phyloP scores from a whole-genome alignment of 2,797 vertebrate species.

The Geotrypetes seraphini region DNA sequence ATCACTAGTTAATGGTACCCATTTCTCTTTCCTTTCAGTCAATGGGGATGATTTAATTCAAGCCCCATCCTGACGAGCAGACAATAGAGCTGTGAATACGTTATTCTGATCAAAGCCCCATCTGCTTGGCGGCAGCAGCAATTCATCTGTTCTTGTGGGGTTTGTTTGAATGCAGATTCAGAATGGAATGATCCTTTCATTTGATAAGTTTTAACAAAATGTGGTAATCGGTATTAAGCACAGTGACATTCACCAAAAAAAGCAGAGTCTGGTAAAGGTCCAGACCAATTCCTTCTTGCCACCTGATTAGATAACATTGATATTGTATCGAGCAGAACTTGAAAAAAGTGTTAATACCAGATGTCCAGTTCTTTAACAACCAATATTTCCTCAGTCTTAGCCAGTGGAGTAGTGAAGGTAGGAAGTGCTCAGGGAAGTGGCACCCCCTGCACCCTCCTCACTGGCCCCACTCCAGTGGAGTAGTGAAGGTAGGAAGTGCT shows the following conservation, averaged over 20 bases:
- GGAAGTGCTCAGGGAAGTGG: no score
- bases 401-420: no score
- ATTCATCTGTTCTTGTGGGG: conserved; percentile 38
- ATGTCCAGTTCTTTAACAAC: conserved; percentile 11
- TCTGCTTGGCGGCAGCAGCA: conserved; percentile 40
- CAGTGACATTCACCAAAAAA: conserved; percentile 36
- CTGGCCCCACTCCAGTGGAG: no score
- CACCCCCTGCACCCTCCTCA: no score
- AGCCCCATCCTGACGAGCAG: conserved; percentile 27
- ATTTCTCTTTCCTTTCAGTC: conserved; percentile 7
- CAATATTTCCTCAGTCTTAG: not conserved
- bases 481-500: no score
- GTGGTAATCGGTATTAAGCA: conserved; percentile 41
- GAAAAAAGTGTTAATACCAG: conserved; percentile 16
- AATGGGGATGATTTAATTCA: conserved; percentile 3
- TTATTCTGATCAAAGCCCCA: conserved; percentile 42
- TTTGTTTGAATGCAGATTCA: conserved; percentile 31
- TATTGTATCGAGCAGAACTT: conserved; percentile 28
- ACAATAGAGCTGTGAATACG: conserved; percentile 36
- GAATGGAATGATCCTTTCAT: conserved; percentile 36
- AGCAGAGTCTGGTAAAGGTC: conserved; percentile 34
- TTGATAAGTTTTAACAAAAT: conserved; percentile 42
- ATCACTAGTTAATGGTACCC: conserved; percentile 1
- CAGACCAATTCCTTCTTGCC: conserved; percentile 32
- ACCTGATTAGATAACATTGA: conserved; percentile 36